Base-by-base conservation (phyloP, 2,888 invertebrate genomes). In the Amphipoea oculea region DNA sequence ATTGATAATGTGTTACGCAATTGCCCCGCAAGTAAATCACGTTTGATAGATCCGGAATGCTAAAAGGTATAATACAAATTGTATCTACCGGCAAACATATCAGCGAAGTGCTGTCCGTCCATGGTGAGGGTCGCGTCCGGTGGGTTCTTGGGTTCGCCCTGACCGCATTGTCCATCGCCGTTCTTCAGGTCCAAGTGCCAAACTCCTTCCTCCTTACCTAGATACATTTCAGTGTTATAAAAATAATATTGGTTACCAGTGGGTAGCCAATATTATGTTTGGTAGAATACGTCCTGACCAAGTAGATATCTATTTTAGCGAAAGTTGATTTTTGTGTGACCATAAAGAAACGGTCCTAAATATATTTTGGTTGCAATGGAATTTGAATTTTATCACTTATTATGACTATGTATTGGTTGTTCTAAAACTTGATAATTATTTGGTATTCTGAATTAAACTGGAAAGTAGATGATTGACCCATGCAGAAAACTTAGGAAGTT, bases 111-210 rank as follows among this genome's bases (percentile, higher is more conserved):
- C 68, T 97, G 97, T 73, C 98, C 97, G 89, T 98, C 98, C 98
- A 99, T 98, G 0, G 98, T 98, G 74, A 99, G 97, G 0, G 98
- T 98, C 1, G 99, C 99, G 94, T 99, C 99, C 0, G 99, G 97
- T 20, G 98, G 94, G 71, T 94, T 92, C 54, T 98, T 96, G 7
- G 99, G 97, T 85, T 98, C 97, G 0, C 99, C 99, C 91, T 97
- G 97, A 0, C 99, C 99, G 90, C 98, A 98, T 4, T 97, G 91
- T 0, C 99, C 99, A 0, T 96, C 95, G 0, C 99, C 99, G 91
- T 98, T 98, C 96, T 99, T 99, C 90, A 99, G 97, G 96, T 99
- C 99, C 75, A 99, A 94, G 93, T 97, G 98, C 98, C 99, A 99
- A 0, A 97, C 97, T 0, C 98, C 98, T 86, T 97, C 97, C 86